Base-by-base conservation (phyloP, 1,140 invertebrate genomes). In the Lordiphosa mommai region DNA sequence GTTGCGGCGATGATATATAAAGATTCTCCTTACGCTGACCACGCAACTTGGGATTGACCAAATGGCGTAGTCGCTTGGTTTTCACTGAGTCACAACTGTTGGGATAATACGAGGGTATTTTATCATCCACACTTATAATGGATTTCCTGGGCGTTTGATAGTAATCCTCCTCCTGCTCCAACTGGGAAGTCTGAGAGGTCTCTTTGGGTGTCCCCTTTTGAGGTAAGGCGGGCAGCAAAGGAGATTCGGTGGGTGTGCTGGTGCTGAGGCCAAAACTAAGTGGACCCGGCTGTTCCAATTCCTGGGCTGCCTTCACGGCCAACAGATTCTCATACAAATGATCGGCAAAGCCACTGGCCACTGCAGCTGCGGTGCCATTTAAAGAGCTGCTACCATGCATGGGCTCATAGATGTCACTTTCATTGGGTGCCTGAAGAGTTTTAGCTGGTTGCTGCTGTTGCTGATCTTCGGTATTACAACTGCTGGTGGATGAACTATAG, bases 91-190 rank as follows among this genome's bases (percentile, higher is more conserved):
- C 87, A 50, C 87, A 88, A 33, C 76, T 88, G 32, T 89, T 89
- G 4, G 88, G 88, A 60, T 88, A 89, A 40, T 89, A 89, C 0
- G 88, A 89, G 1, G 88, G 88, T 44, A 88, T 69, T 44, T 89
- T 89, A 1, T 89, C 88, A 40, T 89, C 88, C 8, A 89, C 63
- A 44, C 80, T 88, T 4, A 86, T 86, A 9, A 87, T 79, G 6
- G 72, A 80, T 47, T 86, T 88, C 1, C 87, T 64, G 1, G 87
- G 87, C 1, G 87, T 88, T 47, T 88, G 84, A 56, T 88, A 87
- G 41, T 72, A 87, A 52, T 82, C 73, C 34, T 88, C 86, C 16
- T 86, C 72, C 20, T 71, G 56, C 9, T 52, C 29, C 33, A 41
- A 7, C 20, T 51, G 41, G 20, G 33, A 16, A n/a, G 13, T 33